Evolutionary conservation across 2,888 invertebrate genomes (phyloP), one percentile per base, ranked within the genome.

Genomic region (Hartigia nigra): DNA sequence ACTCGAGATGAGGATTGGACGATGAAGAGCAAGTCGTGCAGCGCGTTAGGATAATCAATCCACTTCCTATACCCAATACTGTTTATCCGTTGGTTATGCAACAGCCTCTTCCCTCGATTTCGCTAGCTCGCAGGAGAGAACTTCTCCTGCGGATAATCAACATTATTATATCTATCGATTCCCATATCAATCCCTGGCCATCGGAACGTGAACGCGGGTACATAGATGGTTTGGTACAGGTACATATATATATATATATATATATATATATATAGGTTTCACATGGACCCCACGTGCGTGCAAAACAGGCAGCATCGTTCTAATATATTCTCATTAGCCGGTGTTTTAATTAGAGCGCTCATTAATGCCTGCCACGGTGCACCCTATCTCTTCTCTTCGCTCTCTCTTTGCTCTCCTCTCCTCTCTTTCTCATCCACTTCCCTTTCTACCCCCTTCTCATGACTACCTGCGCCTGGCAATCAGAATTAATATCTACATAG

Each of bases 311-410:
- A 84, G 83, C 88, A 83, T 85, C 87, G 84, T 88, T 88, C 88
- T 88, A 88, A 89, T 89, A 88, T 89, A 88, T 88, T 89, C 88
- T 89, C 89, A 89, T 89, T 88, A 89, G 86, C 87, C 86, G 84
- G 84, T 86, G 85, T 89, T 89, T 89, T 89, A 89, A 89, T 89
- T 89, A 89, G 89, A 88, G 84, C 87, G 85, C 87, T 89, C 89
- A 86, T 89, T 89, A 89, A 89, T 88, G 87, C 86, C 81, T 79
- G 85, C 85, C 83, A 84, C 83, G 86, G 83, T 82, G 82, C 81
- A 77, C 76, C 69, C 74, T 23, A 35, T 74, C 70, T 70, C 55
- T 76, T 70, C 36, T 69, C 74, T 76, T 35, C 39, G 31, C 39
- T 76, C 72, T 76, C 37, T 74, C 75, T 31, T 2, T 34, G 23